Conservation (phyloP, 37 sponge, comb jelly and placozoan genomes). For the Mnemiopsis leidyi region DNA sequence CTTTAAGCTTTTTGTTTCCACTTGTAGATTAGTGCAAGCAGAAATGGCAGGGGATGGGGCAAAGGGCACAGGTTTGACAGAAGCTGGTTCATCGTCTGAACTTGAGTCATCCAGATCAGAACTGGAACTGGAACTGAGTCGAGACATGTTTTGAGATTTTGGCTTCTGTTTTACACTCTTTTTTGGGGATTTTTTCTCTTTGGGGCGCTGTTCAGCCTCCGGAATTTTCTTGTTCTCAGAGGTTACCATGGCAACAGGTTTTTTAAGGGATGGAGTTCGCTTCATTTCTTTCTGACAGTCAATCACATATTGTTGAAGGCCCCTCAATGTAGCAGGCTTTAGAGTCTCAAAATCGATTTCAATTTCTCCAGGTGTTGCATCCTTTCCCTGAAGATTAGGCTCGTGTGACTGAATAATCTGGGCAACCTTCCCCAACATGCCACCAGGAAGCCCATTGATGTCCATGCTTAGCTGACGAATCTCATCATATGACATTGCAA, state of each 20-base stretch:
- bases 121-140: conserved; percentile 49
- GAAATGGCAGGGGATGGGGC: background rate
- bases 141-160: background rate
- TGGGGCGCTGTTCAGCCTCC: background rate
- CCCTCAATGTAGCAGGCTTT: conserved; percentile 87
- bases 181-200: background rate
- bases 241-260: background rate
- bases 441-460: conserved; percentile 94
- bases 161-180: background rate
- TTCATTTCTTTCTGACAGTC: conserved; percentile 84
- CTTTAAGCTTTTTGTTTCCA: background rate
- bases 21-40: background rate
- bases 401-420: conserved; percentile 95
- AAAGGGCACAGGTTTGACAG: background rate
- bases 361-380: conserved; percentile 94
- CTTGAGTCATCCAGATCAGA: background rate
- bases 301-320: conserved; percentile 91
- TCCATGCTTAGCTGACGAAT: conserved; percentile 93
- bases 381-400: conserved; percentile 76
- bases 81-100: background rate
- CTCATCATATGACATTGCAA: conserved; percentile 93
- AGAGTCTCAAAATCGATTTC: conserved; percentile 99
- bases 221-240: background rate
- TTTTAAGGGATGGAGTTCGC: conserved; percentile 62
- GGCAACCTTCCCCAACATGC: conserved; percentile 89